Conservation (phyloP, 2,113 vertebrate genomes). For the Corythornis madagascariensis region DNA sequence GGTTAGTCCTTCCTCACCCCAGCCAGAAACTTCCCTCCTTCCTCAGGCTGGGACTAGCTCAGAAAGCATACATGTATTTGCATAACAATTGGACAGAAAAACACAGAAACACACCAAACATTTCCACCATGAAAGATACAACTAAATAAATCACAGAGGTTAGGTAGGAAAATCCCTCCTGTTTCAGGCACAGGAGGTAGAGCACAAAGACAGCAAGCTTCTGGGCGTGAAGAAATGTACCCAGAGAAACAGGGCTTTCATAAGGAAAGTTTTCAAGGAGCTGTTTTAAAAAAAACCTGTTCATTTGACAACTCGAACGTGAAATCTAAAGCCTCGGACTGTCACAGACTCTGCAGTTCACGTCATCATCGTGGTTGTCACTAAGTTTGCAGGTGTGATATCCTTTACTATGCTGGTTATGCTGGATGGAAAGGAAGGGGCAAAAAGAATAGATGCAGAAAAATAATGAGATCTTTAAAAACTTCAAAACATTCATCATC, state of each 20-base stretch:
- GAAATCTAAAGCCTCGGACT: not conserved
- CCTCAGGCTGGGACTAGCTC: not conserved
- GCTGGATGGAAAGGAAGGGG: not conserved
- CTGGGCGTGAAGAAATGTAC: not conserved
- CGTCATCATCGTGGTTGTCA: not conserved
- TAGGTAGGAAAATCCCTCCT: not conserved
- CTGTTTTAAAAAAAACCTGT: not conserved
- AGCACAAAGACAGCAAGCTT: not conserved
- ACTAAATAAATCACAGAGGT: not conserved
- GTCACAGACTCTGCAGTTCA: not conserved
- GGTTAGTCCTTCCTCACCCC: conserved; percentile 20
- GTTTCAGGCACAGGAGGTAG: not conserved
- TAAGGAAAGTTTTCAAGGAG: not conserved
- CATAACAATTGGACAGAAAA: not conserved
- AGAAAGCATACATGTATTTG: not conserved
- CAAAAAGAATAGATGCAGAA: not conserved
- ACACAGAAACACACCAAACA: not conserved
- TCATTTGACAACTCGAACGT: not conserved
- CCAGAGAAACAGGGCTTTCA: not conserved
- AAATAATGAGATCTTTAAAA: not conserved
- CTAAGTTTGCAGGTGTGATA: not conserved
- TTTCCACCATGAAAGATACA: not conserved
- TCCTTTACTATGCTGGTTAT: not conserved
- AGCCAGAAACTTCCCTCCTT: not conserved
- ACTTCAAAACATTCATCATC: not conserved